Evolutionary conservation across 53 echinoderm and acorn worm species (phyloP), one percentile per base, ranked within the genome.

Genomic region (Holothuria leucospilota): DNA sequence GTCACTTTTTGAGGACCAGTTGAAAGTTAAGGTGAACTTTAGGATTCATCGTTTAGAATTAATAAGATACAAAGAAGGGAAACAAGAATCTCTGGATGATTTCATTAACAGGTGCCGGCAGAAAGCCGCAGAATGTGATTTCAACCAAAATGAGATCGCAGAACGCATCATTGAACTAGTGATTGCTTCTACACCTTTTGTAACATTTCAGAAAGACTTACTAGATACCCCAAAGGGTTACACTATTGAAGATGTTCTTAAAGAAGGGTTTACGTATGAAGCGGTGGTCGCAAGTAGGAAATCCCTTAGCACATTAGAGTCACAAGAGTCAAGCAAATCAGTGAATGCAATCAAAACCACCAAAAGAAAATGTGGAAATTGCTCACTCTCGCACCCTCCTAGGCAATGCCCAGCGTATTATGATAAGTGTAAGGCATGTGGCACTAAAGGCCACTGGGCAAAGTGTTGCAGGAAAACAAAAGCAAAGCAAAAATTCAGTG

Each of bases 101-200:
- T 90, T 90, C 26, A 69, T 93, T 21, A 93, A 82, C n/a, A 52
- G 90, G 21, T 93, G 90, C 46, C 53, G 90, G 5, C 75, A 84
- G 28, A 93, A 93, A 56, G 85, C 87, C 18, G 21, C 58, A 15
- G 58, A 90, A 4, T 84, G 85, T 60, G 90, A 93, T 62, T 93
- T 93, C 69, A 66, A 23, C 8, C 13, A 40, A 16, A 51, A 24
- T 13, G 93, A 93, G 38, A 34, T 89, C 29, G 11, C 65, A 13
- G 93, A 90, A 20, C 61, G 87, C 5, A 71, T 93, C 21, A 71
- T 86, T 13, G 91, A 94, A 59, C 69, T 94, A 15, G 94, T 89
- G 5, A 85, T 91, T 49, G 84, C 89, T 3, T 82, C 89, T 29
- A 91, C 94, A 67, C 89, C 91, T 9, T 86, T 71, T 30, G 78